A percentile compares a stretch with the other conserved stretches of the same genome.
These are phyloP conservation scores for Myrmophylax atrothorax DNA, from an alignment of 2,113 vertebrate genomes.

Conservation along the genomic window DNA sequence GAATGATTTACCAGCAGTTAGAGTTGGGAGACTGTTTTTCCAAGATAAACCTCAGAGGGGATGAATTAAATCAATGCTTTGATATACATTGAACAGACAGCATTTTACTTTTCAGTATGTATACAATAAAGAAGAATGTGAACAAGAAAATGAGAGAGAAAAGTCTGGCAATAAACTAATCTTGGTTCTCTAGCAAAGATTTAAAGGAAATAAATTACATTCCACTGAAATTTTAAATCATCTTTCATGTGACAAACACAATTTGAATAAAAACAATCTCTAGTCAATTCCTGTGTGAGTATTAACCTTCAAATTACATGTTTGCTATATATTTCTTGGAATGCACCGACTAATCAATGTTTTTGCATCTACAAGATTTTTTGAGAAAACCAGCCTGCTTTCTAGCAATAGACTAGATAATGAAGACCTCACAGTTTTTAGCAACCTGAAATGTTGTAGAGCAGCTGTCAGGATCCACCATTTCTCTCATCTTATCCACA, in stretches of 20 bases:
- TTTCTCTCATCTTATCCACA: background rate
- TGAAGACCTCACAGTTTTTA: background rate
- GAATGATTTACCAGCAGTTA: background rate
- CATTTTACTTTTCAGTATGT: background rate
- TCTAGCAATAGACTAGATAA: background rate
- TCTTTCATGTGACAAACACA: background rate
- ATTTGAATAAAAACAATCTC: background rate
- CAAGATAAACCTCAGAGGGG: background rate
- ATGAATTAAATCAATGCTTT: background rate
- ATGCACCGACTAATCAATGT: background rate
- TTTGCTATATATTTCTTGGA: background rate
- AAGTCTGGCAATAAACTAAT: background rate
- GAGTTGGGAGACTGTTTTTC: background rate
- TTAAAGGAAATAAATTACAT: background rate
- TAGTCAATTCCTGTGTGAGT: background rate
- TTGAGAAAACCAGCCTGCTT: background rate
- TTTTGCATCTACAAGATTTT: background rate
- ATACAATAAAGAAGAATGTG: background rate
- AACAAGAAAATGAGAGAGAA: background rate
- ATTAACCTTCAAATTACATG: background rate
- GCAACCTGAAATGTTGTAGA: background rate
- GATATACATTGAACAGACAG: background rate
- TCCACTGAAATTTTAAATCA: background rate
- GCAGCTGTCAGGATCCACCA: background rate
- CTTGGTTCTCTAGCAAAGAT: background rate